These are phyloP conservation scores for Myrmecophaga tridactyla DNA, from an alignment of 2,113 vertebrate species.

Conservation along the genomic window DNA sequence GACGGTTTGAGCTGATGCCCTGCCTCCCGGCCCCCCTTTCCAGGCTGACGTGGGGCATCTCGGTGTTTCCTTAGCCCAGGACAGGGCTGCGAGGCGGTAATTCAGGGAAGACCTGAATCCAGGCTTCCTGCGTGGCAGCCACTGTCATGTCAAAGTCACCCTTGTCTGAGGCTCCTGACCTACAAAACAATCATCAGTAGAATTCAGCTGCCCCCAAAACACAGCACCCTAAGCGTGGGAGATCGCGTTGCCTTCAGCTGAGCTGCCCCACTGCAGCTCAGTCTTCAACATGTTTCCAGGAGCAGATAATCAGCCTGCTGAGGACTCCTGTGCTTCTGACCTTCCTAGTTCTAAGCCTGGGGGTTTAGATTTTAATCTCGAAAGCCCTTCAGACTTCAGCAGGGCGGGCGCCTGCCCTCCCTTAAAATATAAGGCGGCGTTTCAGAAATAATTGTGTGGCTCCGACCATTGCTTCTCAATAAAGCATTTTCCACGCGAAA, in stretches of 20 bases:
- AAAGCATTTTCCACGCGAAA: slow-evolving; percentile 45
- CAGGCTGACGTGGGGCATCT: slow-evolving; percentile 40
- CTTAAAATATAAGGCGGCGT: slow-evolving; percentile 55
- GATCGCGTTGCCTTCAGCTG: slow-evolving; percentile 67
- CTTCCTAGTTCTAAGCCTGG: slow-evolving; percentile 75
- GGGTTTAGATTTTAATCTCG: slow-evolving; percentile 78
- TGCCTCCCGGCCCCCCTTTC: neutral
- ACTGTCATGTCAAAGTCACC: slow-evolving; percentile 54
- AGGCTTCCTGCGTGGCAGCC: slow-evolving; percentile 59
- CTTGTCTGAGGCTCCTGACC: slow-evolving; percentile 65
- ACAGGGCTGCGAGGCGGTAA: slow-evolving; percentile 54
- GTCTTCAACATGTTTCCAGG: slow-evolving; percentile 77
- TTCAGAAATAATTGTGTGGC: slow-evolving; percentile 72
- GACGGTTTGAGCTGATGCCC: neutral
- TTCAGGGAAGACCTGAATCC: no score
- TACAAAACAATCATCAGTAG: slow-evolving; percentile 65
- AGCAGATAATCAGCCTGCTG: slow-evolving; percentile 49
- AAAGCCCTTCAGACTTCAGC: slow-evolving; percentile 74
- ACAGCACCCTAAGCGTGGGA: slow-evolving; percentile 76
- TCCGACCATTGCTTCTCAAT: slow-evolving; percentile 39
- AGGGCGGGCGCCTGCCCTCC: slow-evolving; percentile 68
- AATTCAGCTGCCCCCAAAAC: slow-evolving; percentile 65
- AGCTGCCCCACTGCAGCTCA: slow-evolving; percentile 72
- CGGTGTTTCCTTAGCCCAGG: slow-evolving; percentile 57
- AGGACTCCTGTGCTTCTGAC: slow-evolving; percentile 64